phyloP scores from a whole-genome alignment of 2,797 vertebrate genomes.

The Allobates femoralis region DNA sequence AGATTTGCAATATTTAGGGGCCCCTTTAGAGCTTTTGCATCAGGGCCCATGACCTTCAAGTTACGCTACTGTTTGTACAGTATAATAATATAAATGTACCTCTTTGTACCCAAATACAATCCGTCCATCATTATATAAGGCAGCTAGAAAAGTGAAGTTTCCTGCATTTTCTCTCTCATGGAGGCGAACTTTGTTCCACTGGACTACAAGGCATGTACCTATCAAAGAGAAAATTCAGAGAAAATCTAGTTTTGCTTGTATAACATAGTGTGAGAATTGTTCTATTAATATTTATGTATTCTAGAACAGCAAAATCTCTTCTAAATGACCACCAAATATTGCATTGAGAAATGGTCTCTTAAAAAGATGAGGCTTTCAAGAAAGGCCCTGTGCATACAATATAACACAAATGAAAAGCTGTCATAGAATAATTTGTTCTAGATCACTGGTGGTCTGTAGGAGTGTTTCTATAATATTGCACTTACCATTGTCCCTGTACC shows the following conservation, averaged over 20 bases:
- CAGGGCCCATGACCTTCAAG: no score
- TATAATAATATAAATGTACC: constrained; percentile 71
- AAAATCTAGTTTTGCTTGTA: neutral
- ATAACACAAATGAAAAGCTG: no score
- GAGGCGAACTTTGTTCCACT: constrained; percentile 92
- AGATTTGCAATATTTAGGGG: no score
- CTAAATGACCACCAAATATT: no score
- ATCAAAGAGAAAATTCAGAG: neutral
- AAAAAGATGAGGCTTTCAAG: no score
- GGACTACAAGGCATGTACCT: constrained; percentile 90
- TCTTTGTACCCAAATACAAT: constrained; percentile 92
- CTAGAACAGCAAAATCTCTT: no score
- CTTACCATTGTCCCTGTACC: constrained; percentile 92
- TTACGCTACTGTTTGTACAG: no score
- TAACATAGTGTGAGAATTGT: neutral
- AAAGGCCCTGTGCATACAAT: no score
- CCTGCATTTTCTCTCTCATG: constrained; percentile 87
- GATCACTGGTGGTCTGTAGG: neutral
- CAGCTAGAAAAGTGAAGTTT: constrained; percentile 90
- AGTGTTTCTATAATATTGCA: neutral
- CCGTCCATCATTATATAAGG: constrained; percentile 84
- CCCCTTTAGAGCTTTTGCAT: no score
- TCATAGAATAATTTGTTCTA: neutral
- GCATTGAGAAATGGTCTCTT: no score
- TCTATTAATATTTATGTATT: neutral